Evolutionary conservation across 2,888 invertebrate genomes (phyloP).

Genomic region (Diplazon laetatorius): DNA sequence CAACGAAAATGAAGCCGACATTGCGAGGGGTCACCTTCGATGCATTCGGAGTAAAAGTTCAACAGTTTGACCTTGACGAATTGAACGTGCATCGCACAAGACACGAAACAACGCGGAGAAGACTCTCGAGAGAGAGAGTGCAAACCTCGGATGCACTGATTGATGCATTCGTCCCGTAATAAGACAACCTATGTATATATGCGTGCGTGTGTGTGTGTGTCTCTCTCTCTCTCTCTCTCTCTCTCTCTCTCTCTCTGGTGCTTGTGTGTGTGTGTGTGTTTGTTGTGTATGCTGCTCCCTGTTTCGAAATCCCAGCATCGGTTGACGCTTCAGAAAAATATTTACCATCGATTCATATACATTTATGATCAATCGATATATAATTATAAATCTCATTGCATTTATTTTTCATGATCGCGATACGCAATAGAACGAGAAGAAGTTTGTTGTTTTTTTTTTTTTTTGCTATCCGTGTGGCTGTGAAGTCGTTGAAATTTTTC

Average conservation of each 20-base stretch:
- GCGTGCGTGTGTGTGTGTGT: too few relatives aligned
- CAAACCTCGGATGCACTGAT: slow-evolving; percentile 42
- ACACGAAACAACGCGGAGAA: slow-evolving; percentile 25
- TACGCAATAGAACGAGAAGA: not conserved
- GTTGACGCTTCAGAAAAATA: slow-evolving; percentile 27
- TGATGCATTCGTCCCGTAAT: slow-evolving; percentile 51
- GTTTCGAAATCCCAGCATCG: not conserved
- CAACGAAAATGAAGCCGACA: slow-evolving; percentile 53
- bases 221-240: too few relatives aligned
- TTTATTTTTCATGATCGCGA: slow-evolving; percentile 3
- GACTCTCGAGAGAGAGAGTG: slow-evolving; percentile 3
- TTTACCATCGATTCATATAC: slow-evolving; percentile 29
- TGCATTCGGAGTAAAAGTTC: slow-evolving; percentile 54
- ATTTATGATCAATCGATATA: slow-evolving; percentile 12
- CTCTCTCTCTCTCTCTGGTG: too few relatives aligned
- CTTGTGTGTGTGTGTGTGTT: slow-evolving; percentile 3
- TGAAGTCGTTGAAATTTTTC: not conserved
- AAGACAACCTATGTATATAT: too few relatives aligned
- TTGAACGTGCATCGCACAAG: slow-evolving; percentile 51
- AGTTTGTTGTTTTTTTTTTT: too few relatives aligned
- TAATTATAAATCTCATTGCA: slow-evolving; percentile 37
- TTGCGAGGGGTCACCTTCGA: slow-evolving; percentile 58
- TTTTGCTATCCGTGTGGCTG: not conserved
- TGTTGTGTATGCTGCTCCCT: not conserved
- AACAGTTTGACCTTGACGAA: slow-evolving; percentile 56